Evolutionary conservation across 2,888 invertebrate genomes (phyloP), one percentile per base, ranked within the genome.

Genomic region (Pandemis heparana): DNA sequence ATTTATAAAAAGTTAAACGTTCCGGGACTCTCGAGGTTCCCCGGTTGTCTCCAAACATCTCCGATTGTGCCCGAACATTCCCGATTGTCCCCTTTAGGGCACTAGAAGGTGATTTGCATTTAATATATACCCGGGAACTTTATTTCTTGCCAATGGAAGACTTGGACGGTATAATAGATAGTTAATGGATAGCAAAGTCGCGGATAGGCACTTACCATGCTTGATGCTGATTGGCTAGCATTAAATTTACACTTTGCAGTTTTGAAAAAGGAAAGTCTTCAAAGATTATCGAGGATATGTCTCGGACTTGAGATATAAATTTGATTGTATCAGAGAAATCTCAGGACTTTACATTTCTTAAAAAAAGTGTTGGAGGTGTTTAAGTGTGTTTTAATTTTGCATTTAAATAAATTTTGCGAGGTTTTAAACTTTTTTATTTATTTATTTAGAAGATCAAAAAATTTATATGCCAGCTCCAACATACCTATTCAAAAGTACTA

Each of bases 1-100:
- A 85, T 88, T 89, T 87, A 87, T 87, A 85, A 89, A 88, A 91
- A 89, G 86, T 87, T 88, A 85, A 86, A 82, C 75, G 85, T 87
- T 88, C 81, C 76, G 61, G 39, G 61, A 51, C 23, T 56, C 12
- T 9, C 23, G 71, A 53, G 71, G 64, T 61, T 73, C 66, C 46
- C 43, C 39, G 39, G 68, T 32, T 39, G 68, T 73, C 80, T 53
- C 64, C 75, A 69, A 59, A 73, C 67, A 59, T 74, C 65, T 38
- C 43, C 39, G 48, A 68, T 41, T 39, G 68, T 68, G 80, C 53
- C 80, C 76, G 80, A 81, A 80, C 82, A 46, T 59, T 18, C n/a
- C 39, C 73, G 81, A 80, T 78, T 82, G 80, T 81, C 75, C 80
- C 83, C 80, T 83, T 82, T 81, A 80, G 79, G 77, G 81, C 77